Evolutionary conservation across 2,797 vertebrate species (phyloP).

Genomic region (Ctenosaura bakeri): DNA sequence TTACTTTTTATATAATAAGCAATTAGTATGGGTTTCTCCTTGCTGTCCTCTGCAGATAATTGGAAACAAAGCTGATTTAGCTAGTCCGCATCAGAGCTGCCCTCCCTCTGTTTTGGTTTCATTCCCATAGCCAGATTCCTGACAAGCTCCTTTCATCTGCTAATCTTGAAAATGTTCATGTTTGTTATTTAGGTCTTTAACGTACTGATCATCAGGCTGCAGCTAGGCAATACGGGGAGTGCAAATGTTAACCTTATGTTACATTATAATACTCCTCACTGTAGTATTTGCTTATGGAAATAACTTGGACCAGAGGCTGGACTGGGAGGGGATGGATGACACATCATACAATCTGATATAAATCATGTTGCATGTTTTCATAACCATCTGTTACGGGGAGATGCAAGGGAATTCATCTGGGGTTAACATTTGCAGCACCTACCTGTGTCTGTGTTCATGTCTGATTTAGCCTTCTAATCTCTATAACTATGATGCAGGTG

Average conservation of each 20-base stretch:
- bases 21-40: too few relatives aligned
- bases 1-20: too few relatives aligned
- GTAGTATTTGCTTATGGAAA: not conserved
- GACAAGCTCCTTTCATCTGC: not conserved
- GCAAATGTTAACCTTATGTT: not conserved
- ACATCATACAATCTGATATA: not conserved
- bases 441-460: too few relatives aligned
- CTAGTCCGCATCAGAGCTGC: not conserved
- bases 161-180: conserved; percentile 13
- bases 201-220: not conserved
- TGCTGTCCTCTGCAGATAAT: not conserved
- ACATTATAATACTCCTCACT: not conserved
- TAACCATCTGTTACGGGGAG: not conserved
- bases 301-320: not conserved
- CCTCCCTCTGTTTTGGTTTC: not conserved
- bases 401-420: not conserved
- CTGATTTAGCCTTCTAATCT: too few relatives aligned
- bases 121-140: not conserved
- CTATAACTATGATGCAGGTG: too few relatives aligned
- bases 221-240: not conserved
- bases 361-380: not conserved
- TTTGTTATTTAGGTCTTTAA: not conserved
- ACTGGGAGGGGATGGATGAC: not conserved
- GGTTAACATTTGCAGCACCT: not conserved
- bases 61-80: not conserved